phyloP scores from a whole-genome alignment of 1,140 invertebrate species.

The Acromyrmex heyeri region DNA sequence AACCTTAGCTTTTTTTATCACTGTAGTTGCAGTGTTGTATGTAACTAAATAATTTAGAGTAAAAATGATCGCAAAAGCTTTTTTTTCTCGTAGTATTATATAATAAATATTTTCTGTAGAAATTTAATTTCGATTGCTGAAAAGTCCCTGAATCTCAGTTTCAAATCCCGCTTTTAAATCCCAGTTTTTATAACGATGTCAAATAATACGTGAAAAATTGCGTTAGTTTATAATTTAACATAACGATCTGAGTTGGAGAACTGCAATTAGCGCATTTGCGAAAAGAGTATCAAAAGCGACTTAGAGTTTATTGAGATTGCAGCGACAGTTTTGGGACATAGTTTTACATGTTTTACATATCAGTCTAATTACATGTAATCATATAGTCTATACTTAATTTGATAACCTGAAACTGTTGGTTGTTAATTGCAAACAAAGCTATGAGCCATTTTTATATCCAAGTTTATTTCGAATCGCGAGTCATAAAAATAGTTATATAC shows the following conservation, averaged over 20 bases:
- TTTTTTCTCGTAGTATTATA: neutral
- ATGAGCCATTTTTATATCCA: neutral
- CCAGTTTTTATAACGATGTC: neutral
- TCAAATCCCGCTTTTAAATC: neutral
- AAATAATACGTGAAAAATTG: neutral
- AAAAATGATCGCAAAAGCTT: neutral
- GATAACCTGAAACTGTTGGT: neutral
- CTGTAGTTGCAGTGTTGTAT: neutral
- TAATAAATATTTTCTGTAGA: neutral
- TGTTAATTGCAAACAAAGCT: constrained; percentile 21
- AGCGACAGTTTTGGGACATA: neutral
- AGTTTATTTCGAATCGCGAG: constrained; percentile 7
- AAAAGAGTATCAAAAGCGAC: neutral
- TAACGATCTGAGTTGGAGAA: neutral
- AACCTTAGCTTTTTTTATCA: neutral
- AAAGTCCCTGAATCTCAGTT: neutral
- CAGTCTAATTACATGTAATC: neutral
- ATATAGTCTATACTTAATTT: neutral
- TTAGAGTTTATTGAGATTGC: neutral
- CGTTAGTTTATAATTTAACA: neutral
- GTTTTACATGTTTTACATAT: constrained; percentile 1
- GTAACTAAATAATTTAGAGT: neutral
- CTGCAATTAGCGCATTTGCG: no score
- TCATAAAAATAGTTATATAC: neutral
- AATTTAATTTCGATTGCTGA: neutral